Percentiles rank a stretch among this genome's conserved stretches.
Evolutionary conservation across 2,113 vertebrate genomes (phyloP).

Genomic region (Tachysurus fulvidraco): DNA sequence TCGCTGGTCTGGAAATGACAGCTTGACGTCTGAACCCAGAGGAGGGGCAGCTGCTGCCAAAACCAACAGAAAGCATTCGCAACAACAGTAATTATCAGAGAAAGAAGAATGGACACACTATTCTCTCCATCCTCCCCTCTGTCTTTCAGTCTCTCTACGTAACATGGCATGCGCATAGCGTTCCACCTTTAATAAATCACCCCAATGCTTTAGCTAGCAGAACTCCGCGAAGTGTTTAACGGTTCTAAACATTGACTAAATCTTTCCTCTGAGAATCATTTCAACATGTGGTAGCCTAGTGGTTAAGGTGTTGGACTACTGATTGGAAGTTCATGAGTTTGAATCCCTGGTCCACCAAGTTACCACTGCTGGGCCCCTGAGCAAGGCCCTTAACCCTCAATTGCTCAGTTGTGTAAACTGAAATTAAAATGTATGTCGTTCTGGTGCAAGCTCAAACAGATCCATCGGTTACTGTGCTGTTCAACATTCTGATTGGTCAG

Average conservation of each 20-base stretch:
- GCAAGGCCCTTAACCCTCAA: too few relatives aligned
- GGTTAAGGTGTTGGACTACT: too few relatives aligned
- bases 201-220: neutral
- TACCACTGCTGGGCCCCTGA: too few relatives aligned
- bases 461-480: neutral
- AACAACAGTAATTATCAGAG: constrained; percentile 48
- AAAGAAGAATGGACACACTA: constrained; percentile 45
- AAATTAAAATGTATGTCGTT: too few relatives aligned
- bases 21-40: constrained; percentile 52
- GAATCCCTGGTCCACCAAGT: too few relatives aligned
- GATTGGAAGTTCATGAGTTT: too few relatives aligned
- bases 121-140: neutral
- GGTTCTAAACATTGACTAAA: neutral
- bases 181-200: neutral
- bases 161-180: neutral
- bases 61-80: constrained; percentile 46
- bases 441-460: too few relatives aligned
- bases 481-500: neutral
- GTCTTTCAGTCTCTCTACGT: neutral
- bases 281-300: too few relatives aligned
- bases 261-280: neutral
- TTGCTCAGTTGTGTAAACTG: too few relatives aligned
- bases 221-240: neutral
- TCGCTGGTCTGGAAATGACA: constrained; percentile 43
- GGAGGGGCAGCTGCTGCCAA: constrained; percentile 43